Evolutionary conservation across 1,140 invertebrate species (phyloP).

Genomic region (Ceratosolen solmsi): DNA sequence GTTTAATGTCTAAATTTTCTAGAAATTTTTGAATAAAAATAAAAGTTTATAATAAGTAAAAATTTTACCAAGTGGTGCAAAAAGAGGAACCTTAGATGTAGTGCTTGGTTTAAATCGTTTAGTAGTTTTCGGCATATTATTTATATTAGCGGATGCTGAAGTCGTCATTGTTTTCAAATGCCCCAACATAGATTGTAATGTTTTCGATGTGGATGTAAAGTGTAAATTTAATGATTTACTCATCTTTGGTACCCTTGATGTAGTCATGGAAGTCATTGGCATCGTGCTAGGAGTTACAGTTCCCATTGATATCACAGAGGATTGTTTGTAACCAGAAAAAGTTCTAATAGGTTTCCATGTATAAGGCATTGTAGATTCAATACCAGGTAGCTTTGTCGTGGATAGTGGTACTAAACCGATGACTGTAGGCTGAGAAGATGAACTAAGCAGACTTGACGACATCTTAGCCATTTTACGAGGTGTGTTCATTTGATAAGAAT

Average conservation of each 20-base stretch:
- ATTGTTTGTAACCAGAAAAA: not conserved
- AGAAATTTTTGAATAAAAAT: too few relatives aligned
- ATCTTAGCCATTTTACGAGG: not conserved
- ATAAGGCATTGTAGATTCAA: constrained; percentile 39
- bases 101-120: constrained; percentile 55
- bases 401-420: constrained; percentile 58
- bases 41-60: too few relatives aligned
- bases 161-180: constrained; percentile 7
- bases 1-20: too few relatives aligned
- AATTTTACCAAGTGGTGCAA: constrained; percentile 41
- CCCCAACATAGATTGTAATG: not conserved
- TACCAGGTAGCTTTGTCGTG: constrained; percentile 60
- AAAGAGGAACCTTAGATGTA: constrained; percentile 42
- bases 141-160: constrained; percentile 53
- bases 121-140: constrained; percentile 57
- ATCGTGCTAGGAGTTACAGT: constrained; percentile 13
- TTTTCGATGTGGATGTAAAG: not conserved
- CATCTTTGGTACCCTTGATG: constrained; percentile 36
- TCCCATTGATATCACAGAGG: not conserved
- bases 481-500: constrained; percentile 51
- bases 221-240: not conserved
- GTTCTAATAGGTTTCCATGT: constrained; percentile 55
- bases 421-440: constrained; percentile 58
- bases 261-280: constrained; percentile 50
- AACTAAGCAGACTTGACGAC: not conserved